Evolutionary conservation across 1,140 invertebrate species (phyloP).

Genomic region (Asobara japonica): DNA sequence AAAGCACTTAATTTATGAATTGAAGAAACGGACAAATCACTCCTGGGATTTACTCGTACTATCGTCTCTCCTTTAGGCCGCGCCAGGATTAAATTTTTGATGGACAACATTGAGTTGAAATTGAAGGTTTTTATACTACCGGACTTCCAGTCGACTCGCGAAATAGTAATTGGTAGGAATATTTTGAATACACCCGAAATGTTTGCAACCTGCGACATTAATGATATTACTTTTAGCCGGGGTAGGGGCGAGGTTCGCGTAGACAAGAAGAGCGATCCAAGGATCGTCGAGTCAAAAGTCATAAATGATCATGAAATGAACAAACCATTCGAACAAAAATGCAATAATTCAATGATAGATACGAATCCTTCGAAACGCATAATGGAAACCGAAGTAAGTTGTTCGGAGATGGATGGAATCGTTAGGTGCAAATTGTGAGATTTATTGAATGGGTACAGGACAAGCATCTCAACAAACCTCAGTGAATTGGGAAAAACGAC

Average conservation of each 20-base stretch:
- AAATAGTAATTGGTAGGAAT: conserved; percentile 29
- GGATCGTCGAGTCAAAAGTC: no score
- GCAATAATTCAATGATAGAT: no score
- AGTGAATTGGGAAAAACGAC: not conserved
- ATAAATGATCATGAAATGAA: no score
- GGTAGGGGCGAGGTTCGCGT: no score
- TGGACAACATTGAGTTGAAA: conserved; percentile 15
- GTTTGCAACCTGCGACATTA: no score
- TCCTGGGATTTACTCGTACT: conserved; percentile 19
- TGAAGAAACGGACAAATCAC: not conserved
- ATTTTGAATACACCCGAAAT: not conserved
- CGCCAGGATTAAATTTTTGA: not conserved
- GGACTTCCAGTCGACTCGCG: conserved; percentile 6
- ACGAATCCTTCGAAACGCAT: no score
- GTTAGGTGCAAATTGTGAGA: not conserved
- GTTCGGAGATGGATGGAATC: not conserved
- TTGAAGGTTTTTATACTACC: conserved; percentile 16
- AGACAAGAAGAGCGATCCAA: no score
- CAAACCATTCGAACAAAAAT: no score
- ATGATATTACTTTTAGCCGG: no score
- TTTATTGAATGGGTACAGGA: not conserved
- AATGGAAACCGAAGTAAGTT: no score
- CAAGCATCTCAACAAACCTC: not conserved
- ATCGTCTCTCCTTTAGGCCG: conserved; percentile 1
- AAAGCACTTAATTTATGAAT: not conserved